Base-by-base conservation (phyloP, 2,888 invertebrate species). In the Coremacera marginata region DNA sequence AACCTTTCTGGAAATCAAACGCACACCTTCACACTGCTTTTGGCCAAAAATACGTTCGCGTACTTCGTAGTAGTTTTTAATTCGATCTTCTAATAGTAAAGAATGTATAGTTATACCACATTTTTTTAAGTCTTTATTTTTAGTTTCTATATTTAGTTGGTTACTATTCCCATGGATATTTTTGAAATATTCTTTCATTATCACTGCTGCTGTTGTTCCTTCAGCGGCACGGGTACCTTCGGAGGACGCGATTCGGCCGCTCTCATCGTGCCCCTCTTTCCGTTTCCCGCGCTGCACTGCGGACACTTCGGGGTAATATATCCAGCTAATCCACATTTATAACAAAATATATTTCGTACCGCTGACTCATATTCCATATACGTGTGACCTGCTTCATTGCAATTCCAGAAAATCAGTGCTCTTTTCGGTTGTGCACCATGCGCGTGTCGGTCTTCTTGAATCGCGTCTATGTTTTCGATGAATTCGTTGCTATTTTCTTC, bases 161-260 rank as follows among this genome's bases (percentile, higher is more conserved):
- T n/a, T n/a, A n/a, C n/a, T n/a, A n/a, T n/a, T n/a, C n/a, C n/a
- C n/a, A n/a, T n/a, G 7, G 49, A 14, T 14, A 49, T 55, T 19
- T 49, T 14, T 51, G 68, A 16, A 27, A 3, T 27, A 2, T 49
- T 62, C 49, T 22, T 19, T 19, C 22, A n/a, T 52, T 5, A 19
- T 49, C 5, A 8, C 51, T 76, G 11, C 5, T 37, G 22, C 5
- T 11, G 44, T 9, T 60, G 49, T 34, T 52, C 25, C 37, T 25
- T 25, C 31, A 62, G n/a, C 14, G 19, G 9, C 0, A 14, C 51
- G 16, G 76, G 31, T 34, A 62, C 70, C 49, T 70, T 22, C 11
- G 34, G 37, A n/a, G 34, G 70, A 70, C 70, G 76, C 37, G 31
- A 70, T 37, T 52, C 65, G 65, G 63, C 76, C 37, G n/a, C 31